These are phyloP conservation scores for Phataginus tricuspis DNA, from an alignment of 2,797 vertebrate species.

Conservation along the genomic window DNA sequence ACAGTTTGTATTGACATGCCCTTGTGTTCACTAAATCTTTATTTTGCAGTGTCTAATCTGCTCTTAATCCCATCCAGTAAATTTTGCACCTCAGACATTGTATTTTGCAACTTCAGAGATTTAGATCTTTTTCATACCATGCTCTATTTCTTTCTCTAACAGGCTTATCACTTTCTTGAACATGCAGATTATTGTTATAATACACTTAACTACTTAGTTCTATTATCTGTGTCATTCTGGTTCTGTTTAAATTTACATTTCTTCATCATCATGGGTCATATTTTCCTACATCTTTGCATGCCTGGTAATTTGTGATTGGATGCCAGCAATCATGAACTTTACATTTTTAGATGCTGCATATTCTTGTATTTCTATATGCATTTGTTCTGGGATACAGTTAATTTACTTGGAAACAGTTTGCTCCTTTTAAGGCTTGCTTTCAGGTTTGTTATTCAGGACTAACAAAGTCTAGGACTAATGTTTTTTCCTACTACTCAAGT, in stretches of 20 bases:
- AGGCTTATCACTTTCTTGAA: neutral
- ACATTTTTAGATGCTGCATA: neutral
- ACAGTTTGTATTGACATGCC: neutral
- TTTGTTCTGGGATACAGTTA: slow-evolving; percentile 12
- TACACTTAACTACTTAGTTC: neutral
- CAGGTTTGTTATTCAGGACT: neutral
- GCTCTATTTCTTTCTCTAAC: neutral
- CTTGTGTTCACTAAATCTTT: slow-evolving; percentile 7
- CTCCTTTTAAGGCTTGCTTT: neutral
- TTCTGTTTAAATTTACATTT: slow-evolving; percentile 40
- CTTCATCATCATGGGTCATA: neutral
- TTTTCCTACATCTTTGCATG: slow-evolving; percentile 17
- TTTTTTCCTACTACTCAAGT: neutral
- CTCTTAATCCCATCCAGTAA: neutral
- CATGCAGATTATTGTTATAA: neutral
- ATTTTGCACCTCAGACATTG: slow-evolving; percentile 2
- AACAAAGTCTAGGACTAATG: neutral
- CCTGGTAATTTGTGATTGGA: neutral
- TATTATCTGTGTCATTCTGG: neutral
- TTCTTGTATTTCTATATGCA: neutral
- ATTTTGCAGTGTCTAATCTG: neutral
- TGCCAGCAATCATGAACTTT: neutral
- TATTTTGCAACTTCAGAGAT: neutral
- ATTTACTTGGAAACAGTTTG: slow-evolving; percentile 18
- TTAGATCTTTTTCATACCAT: neutral